A percentile compares a stretch with the other conserved stretches of the same genome.
Evolutionary conservation across 2,113 vertebrate species (phyloP).

Genomic region (Tylochromis polylepis): DNA sequence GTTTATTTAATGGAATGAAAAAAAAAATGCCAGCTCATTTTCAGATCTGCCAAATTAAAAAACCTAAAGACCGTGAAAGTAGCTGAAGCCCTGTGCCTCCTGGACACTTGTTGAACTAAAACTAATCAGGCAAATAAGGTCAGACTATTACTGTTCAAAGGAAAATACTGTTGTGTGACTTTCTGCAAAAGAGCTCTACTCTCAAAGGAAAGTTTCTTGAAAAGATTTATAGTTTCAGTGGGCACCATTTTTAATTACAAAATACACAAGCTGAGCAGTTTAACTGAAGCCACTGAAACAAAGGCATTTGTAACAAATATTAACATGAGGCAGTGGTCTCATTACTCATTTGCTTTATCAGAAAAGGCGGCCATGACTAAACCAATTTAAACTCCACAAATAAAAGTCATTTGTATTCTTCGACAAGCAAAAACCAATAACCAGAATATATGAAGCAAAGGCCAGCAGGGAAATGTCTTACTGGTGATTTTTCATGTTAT

Average conservation of each 20-base stretch:
- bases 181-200: background rate
- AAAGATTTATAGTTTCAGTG: background rate
- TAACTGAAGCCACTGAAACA: background rate
- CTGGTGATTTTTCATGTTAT: slow-evolving; percentile 6
- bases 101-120: background rate
- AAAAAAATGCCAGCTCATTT: background rate
- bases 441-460: slow-evolving; percentile 13
- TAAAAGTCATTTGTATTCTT: slow-evolving; percentile 31
- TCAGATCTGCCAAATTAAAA: slow-evolving; percentile 5
- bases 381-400: slow-evolving; percentile 19
- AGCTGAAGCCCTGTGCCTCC: background rate
- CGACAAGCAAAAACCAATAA: slow-evolving; percentile 33
- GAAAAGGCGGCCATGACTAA: slow-evolving; percentile 13
- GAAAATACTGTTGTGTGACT: background rate
- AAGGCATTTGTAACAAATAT: slow-evolving; percentile 19
- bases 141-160: background rate
- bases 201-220: background rate
- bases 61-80: background rate
- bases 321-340: background rate
- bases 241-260: slow-evolving; percentile 7
- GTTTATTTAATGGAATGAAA: background rate
- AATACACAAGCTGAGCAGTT: background rate
- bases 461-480: slow-evolving; percentile 25
- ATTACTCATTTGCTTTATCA: slow-evolving; percentile 29
- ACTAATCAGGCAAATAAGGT: background rate